Percentiles rank a stretch among this genome's conserved stretches.
Conservation (phyloP, 2,113 vertebrate species). For the Alethe castanea region DNA sequence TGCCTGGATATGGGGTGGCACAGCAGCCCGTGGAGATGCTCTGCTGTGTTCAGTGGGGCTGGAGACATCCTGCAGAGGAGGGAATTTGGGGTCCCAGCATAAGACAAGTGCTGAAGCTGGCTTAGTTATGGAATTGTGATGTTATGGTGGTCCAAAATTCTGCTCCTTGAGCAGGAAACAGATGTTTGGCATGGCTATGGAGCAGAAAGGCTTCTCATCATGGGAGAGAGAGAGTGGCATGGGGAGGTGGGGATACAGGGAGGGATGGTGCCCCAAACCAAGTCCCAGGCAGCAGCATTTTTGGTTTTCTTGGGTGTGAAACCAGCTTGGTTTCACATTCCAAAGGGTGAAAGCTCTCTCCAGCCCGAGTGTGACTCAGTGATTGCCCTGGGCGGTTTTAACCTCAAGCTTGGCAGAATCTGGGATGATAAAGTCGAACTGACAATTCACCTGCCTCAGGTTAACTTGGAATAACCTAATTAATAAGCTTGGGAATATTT, state of each 20-base stretch:
- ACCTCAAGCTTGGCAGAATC: background rate
- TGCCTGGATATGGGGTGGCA: background rate
- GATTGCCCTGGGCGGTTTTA: background rate
- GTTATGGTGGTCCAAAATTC: background rate
- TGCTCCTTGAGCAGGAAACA: background rate
- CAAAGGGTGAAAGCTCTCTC: background rate
- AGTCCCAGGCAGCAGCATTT: background rate
- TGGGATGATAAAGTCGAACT: background rate
- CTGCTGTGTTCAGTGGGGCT: background rate
- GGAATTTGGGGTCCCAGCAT: rapidly evolving
- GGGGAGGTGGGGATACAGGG: background rate
- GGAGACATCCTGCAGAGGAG: background rate
- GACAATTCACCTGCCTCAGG: conserved; percentile 3
- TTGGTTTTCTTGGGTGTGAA: background rate
- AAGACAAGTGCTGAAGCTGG: background rate
- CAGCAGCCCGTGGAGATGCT: background rate
- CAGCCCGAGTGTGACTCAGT: background rate
- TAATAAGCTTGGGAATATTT: background rate
- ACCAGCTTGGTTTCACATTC: background rate
- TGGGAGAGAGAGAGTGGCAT: background rate
- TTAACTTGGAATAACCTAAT: background rate
- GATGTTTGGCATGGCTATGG: background rate
- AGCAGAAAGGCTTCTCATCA: background rate
- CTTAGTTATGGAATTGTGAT: background rate
- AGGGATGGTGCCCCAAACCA: too few relatives aligned